Base-by-base conservation (phyloP, 2,888 invertebrate genomes). In the Zygothrica quintamaculata region DNA sequence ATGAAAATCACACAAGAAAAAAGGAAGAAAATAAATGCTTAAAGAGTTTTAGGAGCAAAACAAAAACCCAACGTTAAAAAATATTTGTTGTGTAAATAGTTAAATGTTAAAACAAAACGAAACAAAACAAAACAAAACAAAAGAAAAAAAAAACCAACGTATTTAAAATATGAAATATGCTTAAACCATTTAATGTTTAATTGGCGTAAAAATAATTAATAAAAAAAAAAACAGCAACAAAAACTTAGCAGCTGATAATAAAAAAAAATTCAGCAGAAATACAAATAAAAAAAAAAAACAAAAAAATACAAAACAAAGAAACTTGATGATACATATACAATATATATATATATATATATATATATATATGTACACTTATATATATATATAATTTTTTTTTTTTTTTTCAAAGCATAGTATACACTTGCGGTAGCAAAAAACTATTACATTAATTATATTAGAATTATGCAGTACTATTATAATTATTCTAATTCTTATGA, bases 31-130 rank as follows among this genome's bases (percentile, higher is more conserved):
- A 47, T 61, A 72, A 65, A 66, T 81, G 85, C 85, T 84, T 84
- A 52, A n/a, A 65, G 50, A 74, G 68, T 65, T 82, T 74, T 76
- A 84, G 70, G 65, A 76, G 60, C 64, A 70, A 61, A 65, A 87
- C 64, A 70, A 61, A 65, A 87, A 79, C 85, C 85, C 87, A 85
- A 84, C 84, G 87, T 84, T 87, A 78, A 87, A n/a, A 67, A 74
- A 79, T 84, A 84, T 85, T 78, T 84, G 87, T 87, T 84, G 84
- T 87, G 88, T 87, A 84, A 37, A 84, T 84, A 84, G 77, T 78
- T 79, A 84, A 84, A 85, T 81, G 82, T 82, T 85, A 81, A 77
- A 81, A 70, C 71, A 74, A 71, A 65, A 51, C 51, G 65, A 55
- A n/a, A n/a, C n/a, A n/a, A n/a, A n/a, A n/a, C n/a, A n/a, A n/a